Conservation (phyloP, 2,113 vertebrate genomes). For the Thamnaconus septentrionalis region DNA sequence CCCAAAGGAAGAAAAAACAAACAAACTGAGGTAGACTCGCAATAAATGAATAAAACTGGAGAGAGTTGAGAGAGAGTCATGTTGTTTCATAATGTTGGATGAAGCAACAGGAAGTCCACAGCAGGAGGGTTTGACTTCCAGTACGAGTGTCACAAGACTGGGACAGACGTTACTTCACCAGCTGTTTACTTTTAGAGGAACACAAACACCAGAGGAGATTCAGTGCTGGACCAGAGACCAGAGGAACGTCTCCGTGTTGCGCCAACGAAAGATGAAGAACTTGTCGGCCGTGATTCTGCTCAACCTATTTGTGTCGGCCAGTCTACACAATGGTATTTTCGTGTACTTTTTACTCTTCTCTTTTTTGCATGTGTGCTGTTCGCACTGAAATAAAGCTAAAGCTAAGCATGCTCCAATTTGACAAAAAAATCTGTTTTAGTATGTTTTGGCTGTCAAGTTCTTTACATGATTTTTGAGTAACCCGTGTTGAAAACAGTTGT, state of each 20-base stretch:
- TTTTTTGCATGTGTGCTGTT: no score
- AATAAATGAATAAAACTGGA: no score
- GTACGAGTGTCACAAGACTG: slow-evolving; percentile 21
- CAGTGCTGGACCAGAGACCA: not conserved
- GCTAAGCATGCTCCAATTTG: no score
- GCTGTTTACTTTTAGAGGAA: slow-evolving; percentile 48
- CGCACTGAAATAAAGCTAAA: no score
- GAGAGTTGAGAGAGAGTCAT: not conserved
- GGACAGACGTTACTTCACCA: slow-evolving; percentile 13
- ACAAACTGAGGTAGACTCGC: no score
- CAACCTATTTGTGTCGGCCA: slow-evolving; percentile 16
- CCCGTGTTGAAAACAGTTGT: no score
- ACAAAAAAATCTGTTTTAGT: no score
- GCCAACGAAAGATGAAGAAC: slow-evolving; percentile 19
- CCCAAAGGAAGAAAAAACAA: no score
- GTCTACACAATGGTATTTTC: slow-evolving; percentile 42
- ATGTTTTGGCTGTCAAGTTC: no score
- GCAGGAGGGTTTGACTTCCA: slow-evolving; percentile 24
- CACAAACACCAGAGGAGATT: slow-evolving; percentile 33
- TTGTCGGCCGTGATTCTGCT: slow-evolving; percentile 26
- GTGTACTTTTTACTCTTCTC: no score
- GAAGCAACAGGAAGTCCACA: slow-evolving; percentile 28
- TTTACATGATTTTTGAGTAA: no score
- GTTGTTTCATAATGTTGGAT: not conserved
- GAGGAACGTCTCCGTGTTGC: slow-evolving; percentile 17